Percentiles rank a stretch among this genome's conserved stretches.
Conservation (phyloP, 2,888 invertebrate species). For the Coleophora deauratella region DNA sequence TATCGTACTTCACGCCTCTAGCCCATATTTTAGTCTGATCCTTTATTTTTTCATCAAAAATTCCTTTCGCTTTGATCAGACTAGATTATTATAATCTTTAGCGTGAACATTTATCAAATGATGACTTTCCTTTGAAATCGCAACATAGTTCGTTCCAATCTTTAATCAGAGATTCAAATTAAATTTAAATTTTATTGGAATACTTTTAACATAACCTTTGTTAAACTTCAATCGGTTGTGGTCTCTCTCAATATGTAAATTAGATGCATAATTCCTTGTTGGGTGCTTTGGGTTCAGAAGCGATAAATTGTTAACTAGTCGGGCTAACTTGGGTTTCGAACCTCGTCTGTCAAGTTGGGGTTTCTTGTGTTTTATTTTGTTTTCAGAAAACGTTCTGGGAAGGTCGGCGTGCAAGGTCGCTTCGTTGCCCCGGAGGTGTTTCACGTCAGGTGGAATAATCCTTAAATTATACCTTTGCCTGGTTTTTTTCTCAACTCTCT, state of each 20-base stretch:
- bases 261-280: slow-evolving; percentile 33
- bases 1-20: slow-evolving; percentile 23
- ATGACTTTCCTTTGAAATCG: slow-evolving; percentile 28
- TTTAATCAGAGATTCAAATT: slow-evolving; percentile 26
- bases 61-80: slow-evolving; percentile 23
- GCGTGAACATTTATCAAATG: slow-evolving; percentile 26
- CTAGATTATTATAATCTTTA: slow-evolving; percentile 30
- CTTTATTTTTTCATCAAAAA: slow-evolving; percentile 26
- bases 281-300: slow-evolving; percentile 32
- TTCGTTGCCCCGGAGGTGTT: slow-evolving; percentile 23
- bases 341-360: slow-evolving; percentile 35
- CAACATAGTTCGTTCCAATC: slow-evolving; percentile 21
- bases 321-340: slow-evolving; percentile 25
- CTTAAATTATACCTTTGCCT: too few relatives aligned
- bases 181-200: slow-evolving; percentile 28
- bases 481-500: too few relatives aligned
- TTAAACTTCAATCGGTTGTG: slow-evolving; percentile 21
- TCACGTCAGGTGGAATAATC: not conserved
- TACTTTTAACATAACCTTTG: slow-evolving; percentile 12
- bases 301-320: slow-evolving; percentile 45
- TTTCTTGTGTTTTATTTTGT: slow-evolving; percentile 45
- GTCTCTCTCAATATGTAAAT: slow-evolving; percentile 29
- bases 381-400: slow-evolving; percentile 49
- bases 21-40: slow-evolving; percentile 18
- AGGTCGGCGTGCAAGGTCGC: slow-evolving; percentile 59